A percentile compares a stretch with the other conserved stretches of the same genome.
These are phyloP conservation scores for Solen grandis DNA, from an alignment of 1,140 invertebrate species.

Conservation along the genomic window DNA sequence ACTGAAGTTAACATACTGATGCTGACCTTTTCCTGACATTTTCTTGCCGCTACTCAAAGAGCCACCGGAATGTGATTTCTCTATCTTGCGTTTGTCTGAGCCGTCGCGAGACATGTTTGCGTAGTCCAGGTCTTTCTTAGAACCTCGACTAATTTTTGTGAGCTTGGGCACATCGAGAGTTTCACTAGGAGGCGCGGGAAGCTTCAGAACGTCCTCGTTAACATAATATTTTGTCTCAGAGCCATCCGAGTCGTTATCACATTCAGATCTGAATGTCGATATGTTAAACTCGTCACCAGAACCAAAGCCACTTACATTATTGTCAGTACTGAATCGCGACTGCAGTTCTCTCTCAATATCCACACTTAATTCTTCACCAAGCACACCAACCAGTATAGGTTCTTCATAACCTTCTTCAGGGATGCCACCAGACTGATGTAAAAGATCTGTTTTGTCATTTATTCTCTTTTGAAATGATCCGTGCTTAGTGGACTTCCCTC, in stretches of 20 bases:
- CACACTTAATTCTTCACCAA: not conserved
- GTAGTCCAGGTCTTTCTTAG: too few relatives aligned
- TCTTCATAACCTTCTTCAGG: constrained; percentile 35
- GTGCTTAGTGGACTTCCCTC: constrained; percentile 8
- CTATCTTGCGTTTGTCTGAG: too few relatives aligned
- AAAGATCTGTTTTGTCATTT: not conserved
- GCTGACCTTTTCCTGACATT: too few relatives aligned
- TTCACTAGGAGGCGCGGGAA: too few relatives aligned
- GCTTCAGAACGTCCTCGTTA: constrained; percentile 36
- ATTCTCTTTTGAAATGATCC: not conserved
- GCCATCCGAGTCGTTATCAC: constrained; percentile 4
- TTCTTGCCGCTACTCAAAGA: too few relatives aligned
- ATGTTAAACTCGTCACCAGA: not conserved
- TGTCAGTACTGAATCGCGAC: not conserved
- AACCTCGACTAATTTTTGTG: too few relatives aligned
- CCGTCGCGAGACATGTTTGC: too few relatives aligned
- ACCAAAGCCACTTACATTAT: not conserved
- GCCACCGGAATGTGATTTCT: too few relatives aligned
- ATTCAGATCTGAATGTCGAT: not conserved
- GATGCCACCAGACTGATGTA: not conserved
- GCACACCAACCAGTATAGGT: constrained; percentile 21
- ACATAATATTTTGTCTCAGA: constrained; percentile 43
- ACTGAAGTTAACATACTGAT: too few relatives aligned
- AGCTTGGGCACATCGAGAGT: too few relatives aligned
- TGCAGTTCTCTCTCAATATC: not conserved